Conservation (phyloP, 2,888 invertebrate genomes). For the Hypselothyrea guttata region DNA sequence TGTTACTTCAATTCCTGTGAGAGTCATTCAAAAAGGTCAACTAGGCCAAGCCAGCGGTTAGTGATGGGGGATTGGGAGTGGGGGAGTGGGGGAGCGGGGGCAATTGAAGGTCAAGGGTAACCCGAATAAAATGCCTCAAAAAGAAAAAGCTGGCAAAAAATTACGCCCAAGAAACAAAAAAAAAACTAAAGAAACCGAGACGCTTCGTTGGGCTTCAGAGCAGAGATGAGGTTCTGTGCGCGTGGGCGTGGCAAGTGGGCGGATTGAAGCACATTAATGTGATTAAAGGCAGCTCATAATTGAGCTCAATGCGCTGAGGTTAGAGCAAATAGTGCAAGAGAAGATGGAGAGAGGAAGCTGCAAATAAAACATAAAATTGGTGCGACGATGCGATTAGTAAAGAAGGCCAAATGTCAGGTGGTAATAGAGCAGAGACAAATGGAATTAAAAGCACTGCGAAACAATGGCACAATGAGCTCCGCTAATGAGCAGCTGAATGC, state of each 20-base stretch:
- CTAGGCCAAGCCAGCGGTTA: conserved; percentile 27
- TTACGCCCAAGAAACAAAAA: conserved; percentile 50
- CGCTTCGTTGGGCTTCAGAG: conserved; percentile 58
- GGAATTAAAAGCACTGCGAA: neutral
- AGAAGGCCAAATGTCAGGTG: conserved; percentile 45
- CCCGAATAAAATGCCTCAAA: conserved; percentile 31
- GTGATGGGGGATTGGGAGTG: neutral
- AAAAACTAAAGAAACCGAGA: conserved; percentile 54
- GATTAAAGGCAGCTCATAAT: conserved; percentile 73
- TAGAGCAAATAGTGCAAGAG: neutral
- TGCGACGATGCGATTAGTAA: conserved; percentile 61
- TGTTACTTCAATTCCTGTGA: conserved; percentile 59
- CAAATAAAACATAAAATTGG: no score
- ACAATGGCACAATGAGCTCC: no score
- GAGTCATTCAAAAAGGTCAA: conserved; percentile 72
- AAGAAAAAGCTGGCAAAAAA: conserved; percentile 15
- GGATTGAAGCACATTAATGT: conserved; percentile 56
- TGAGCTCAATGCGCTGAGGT: conserved; percentile 53
- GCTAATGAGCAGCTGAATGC: conserved; percentile 7
- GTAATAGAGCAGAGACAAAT: neutral
- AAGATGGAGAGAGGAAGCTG: conserved; percentile 21
- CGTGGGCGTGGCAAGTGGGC: no score
- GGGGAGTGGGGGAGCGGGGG: neutral
- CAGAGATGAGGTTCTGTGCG: no score
- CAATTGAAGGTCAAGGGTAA: conserved; percentile 68